Evolutionary conservation across 2,797 vertebrate genomes (phyloP), one percentile per base, ranked within the genome.

Genomic region (Chrosomus eos): DNA sequence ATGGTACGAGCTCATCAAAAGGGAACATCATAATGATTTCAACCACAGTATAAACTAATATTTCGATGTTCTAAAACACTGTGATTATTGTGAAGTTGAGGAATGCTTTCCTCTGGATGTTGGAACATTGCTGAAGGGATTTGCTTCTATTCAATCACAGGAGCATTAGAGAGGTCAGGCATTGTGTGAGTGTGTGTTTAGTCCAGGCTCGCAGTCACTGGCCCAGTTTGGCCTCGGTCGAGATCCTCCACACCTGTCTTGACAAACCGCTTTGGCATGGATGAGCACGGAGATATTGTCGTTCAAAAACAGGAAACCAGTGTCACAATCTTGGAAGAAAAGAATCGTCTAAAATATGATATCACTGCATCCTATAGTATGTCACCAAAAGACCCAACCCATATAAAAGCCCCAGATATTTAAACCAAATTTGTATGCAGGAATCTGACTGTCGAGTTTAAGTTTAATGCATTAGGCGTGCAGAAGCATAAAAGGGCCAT

Each of bases 81-180:
- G 72, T 23, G 0, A 13, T 6, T 7, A 74, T 33, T 21, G 16
- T 23, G 16, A 75, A 74, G 48, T 33, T 14, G 23, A 48, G 58
- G 58, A 79, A 79, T 64, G 75, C 55, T 58, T 58, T 55, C 21
- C 51, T 55, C 51, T 40, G 19, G 23, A 40, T 40, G 7, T 77
- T 43, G 26, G 28, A 18, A 53, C 28, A 80, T 38, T 26, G 43
- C 64, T 53, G 64, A 80, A 36, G 45, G 64, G 64, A 80, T 80
- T 68, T 80, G 58, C 38, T 64, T 64, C 10, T 64, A 8, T 48
- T 48, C 40, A 36, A 80, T 16, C 36, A 78, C 38, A 43, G 64
- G 58, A 45, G 76, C 38, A 64, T 79, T 68, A 68, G 21, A n/a
- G 31, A 68, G 78, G 78, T 80, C 78, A 80, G 21, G 45, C 21